phyloP scores from a whole-genome alignment of 1,140 invertebrate genomes.

The Bombus pascuorum region DNA sequence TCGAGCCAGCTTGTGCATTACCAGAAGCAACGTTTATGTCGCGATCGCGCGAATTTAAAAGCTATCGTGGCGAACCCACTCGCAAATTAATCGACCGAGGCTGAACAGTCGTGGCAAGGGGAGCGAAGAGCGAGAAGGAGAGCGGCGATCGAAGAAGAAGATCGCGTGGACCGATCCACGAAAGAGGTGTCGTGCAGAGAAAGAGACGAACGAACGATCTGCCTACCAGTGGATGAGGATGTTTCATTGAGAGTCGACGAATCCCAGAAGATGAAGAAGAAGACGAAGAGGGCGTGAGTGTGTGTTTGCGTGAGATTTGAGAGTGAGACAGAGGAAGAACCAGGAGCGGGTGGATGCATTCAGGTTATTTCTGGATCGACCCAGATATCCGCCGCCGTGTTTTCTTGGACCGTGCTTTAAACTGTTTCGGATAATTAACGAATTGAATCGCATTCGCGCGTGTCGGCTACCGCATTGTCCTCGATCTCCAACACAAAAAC shows the following conservation, averaged over 20 bases:
- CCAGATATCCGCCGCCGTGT: slow-evolving; percentile 75
- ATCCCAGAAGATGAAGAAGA: slow-evolving; percentile 40
- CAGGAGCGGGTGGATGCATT: slow-evolving; percentile 75
- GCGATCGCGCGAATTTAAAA: slow-evolving; percentile 52
- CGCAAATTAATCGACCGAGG: slow-evolving; percentile 57
- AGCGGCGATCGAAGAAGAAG: too few species aligned
- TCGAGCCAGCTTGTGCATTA: slow-evolving; percentile 46
- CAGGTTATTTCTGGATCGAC: slow-evolving; percentile 79
- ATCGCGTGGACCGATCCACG: slow-evolving; percentile 11
- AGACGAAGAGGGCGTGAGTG: slow-evolving; percentile 31
- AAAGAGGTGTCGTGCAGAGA: slow-evolving; percentile 21
- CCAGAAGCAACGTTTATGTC: slow-evolving; percentile 53
- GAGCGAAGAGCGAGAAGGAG: neutral
- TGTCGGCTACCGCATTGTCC: slow-evolving; percentile 64
- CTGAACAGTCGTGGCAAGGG: neutral
- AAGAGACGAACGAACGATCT: neutral
- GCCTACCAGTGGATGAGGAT: slow-evolving; percentile 51
- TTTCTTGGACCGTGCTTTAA: slow-evolving; percentile 74
- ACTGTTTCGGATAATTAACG: slow-evolving; percentile 80
- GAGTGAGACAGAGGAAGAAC: slow-evolving; percentile 24
- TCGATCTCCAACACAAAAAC: slow-evolving; percentile 62
- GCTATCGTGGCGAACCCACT: slow-evolving; percentile 34
- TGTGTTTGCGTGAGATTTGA: neutral
- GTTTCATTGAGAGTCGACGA: slow-evolving; percentile 66
- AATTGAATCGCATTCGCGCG: slow-evolving; percentile 71